Percentiles rank a stretch among this genome's conserved stretches.
phyloP scores from a whole-genome alignment of 2,797 vertebrate species.

The Carapus acus region DNA sequence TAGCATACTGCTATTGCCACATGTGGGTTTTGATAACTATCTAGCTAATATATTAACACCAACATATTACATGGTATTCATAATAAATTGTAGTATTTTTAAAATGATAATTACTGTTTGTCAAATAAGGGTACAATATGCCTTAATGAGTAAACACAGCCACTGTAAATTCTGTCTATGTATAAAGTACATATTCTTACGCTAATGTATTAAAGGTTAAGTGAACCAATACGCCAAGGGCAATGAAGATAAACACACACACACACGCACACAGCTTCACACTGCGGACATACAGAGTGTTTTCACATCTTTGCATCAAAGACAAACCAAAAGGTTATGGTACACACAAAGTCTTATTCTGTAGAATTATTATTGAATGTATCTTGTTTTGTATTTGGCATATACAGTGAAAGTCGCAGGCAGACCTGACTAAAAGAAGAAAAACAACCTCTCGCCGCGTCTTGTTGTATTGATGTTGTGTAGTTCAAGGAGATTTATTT shows the following conservation, averaged over 20 bases:
- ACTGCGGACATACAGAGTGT: not conserved
- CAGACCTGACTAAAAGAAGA: too few relatives aligned
- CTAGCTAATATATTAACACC: too few relatives aligned
- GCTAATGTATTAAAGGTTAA: constrained; percentile 48
- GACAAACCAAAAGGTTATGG: not conserved
- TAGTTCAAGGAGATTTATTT: too few relatives aligned
- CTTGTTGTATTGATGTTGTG: too few relatives aligned
- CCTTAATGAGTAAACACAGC: constrained; percentile 65
- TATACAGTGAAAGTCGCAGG: constrained; percentile 35
- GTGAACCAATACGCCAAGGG: constrained; percentile 46
- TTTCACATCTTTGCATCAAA: constrained; percentile 1
- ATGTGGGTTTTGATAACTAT: constrained; percentile 34
- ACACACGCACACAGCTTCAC: constrained; percentile 2
- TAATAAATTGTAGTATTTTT: constrained; percentile 53
- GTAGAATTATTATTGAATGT: constrained; percentile 6
- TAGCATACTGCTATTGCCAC: too few relatives aligned
- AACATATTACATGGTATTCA: too few relatives aligned
- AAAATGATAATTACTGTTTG: constrained; percentile 54
- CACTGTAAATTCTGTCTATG: constrained; percentile 55
- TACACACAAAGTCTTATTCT: constrained; percentile 7
- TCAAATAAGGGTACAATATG: constrained; percentile 62
- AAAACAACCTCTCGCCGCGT: too few relatives aligned
- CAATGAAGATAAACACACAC: constrained; percentile 43
- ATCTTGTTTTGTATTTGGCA: constrained; percentile 16
- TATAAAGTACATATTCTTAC: constrained; percentile 46